Conservation (phyloP, 2,113 vertebrate species). For the Sander lucioperca region DNA sequence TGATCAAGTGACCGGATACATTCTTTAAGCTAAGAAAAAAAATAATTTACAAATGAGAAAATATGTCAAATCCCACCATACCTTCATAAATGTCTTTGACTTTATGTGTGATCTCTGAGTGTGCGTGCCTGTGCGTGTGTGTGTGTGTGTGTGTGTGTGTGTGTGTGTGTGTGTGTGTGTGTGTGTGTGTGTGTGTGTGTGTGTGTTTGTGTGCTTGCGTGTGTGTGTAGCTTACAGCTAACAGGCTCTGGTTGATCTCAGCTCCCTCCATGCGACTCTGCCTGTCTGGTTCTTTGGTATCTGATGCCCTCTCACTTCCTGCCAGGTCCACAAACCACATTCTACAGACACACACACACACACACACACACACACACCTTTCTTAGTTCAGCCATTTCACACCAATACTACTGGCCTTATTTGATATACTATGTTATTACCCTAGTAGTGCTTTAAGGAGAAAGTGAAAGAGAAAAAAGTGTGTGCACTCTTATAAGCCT, state of each 20-base stretch:
- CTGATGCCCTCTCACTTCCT: conserved; percentile 93
- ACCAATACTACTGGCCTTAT: background rate
- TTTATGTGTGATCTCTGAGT: background rate
- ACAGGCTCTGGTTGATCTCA: conserved; percentile 95
- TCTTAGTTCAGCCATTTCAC: conserved; percentile 4
- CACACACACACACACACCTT: conserved; percentile 5
- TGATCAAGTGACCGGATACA: conserved; percentile 94
- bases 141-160: background rate
- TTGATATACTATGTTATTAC: background rate
- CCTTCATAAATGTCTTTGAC: background rate
- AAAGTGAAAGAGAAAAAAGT: background rate
- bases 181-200: background rate
- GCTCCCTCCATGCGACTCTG: conserved; percentile 94
- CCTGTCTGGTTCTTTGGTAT: conserved; percentile 88
- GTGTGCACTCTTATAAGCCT: background rate
- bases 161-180: background rate
- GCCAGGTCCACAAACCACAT: conserved; percentile 96
- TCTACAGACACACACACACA: conserved; percentile 72
- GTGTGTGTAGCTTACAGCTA: conserved; percentile 87
- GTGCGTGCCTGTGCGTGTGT: background rate
- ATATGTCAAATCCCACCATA: background rate
- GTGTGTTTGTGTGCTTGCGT: background rate
- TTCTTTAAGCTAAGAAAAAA: conserved; percentile 89
- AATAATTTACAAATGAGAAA: background rate
- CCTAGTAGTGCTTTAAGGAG: background rate